These are phyloP conservation scores for Melipona bicolor DNA, from an alignment of 2,888 invertebrate species.

Conservation along the genomic window DNA sequence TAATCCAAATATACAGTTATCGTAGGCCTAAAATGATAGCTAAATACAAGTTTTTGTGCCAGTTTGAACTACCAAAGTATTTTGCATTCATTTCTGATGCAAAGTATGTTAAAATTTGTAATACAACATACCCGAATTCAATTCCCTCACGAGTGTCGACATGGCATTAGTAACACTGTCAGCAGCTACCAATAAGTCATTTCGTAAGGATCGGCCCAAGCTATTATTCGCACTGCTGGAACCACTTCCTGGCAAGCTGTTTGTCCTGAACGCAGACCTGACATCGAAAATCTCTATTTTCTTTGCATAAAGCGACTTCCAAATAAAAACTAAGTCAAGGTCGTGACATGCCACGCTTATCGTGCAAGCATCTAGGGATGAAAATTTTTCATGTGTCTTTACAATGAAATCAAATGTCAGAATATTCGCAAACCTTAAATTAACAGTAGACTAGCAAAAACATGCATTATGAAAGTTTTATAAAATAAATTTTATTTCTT, in stretches of 20 bases:
- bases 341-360: constrained; percentile 73
- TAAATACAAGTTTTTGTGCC: constrained; percentile 59
- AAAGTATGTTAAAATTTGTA: constrained; percentile 44
- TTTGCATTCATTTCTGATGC: constrained; percentile 64
- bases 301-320: constrained; percentile 79
- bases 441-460: constrained; percentile 27
- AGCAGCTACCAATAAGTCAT: constrained; percentile 96
- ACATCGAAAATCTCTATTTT: constrained; percentile 83
- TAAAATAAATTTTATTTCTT: background rate
- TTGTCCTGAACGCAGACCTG: constrained; percentile 84
- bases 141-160: constrained; percentile 97
- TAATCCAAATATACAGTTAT: constrained; percentile 43
- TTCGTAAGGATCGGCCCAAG: constrained; percentile 89
- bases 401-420: background rate
- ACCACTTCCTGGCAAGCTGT: constrained; percentile 83
- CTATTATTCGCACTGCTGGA: constrained; percentile 83
- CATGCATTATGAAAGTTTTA: constrained; percentile 35
- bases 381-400: constrained; percentile 1
- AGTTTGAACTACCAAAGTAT: constrained; percentile 60
- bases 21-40: constrained; percentile 32
- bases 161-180: constrained; percentile 99
- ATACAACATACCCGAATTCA: constrained; percentile 92
- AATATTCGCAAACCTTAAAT: constrained; percentile 15
- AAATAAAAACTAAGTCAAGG: constrained; percentile 72
- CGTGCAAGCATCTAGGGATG: constrained; percentile 74